phyloP scores from a whole-genome alignment of 1,140 invertebrate genomes.

The Lasioglossum albipes region DNA sequence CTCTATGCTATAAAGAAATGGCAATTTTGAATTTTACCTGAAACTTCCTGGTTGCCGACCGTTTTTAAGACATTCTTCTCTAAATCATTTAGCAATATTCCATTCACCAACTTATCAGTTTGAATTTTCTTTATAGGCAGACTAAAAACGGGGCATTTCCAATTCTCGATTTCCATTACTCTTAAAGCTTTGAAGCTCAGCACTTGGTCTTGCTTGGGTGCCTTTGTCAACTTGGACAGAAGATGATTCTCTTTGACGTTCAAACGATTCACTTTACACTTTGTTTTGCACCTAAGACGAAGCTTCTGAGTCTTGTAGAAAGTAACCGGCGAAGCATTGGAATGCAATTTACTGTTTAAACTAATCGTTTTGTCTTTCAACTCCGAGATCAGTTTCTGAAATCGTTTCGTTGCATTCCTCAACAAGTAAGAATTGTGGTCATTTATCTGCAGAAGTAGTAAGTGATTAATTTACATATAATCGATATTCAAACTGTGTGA shows the following conservation, averaged over 20 bases:
- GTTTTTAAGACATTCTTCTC: constrained; percentile 61
- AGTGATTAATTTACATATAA: background rate
- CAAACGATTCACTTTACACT: constrained; percentile 46
- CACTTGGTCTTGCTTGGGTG: background rate
- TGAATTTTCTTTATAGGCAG: constrained; percentile 57
- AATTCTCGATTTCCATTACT: constrained; percentile 45
- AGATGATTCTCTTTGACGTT: constrained; percentile 17
- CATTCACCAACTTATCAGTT: constrained; percentile 63
- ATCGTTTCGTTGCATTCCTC: constrained; percentile 43
- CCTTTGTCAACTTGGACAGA: background rate
- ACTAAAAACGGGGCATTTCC: constrained; percentile 64
- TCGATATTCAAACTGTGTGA: background rate
- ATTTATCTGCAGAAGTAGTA: constrained; percentile 59
- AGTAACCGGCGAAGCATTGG: background rate
- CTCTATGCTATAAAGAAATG: background rate
- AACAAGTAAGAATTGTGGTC: constrained; percentile 51
- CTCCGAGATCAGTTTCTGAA: constrained; percentile 33
- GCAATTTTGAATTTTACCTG: constrained; percentile 47
- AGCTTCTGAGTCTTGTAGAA: constrained; percentile 36
- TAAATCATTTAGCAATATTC: constrained; percentile 56
- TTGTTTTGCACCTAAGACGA: constrained; percentile 51
- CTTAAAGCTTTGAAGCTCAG: constrained; percentile 46
- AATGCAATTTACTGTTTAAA: constrained; percentile 2
- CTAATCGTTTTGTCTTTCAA: constrained; percentile 1
- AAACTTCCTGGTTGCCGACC: constrained; percentile 65